Evolutionary conservation across 2,113 vertebrate species (phyloP).

Genomic region (Grammomys surdaster): DNA sequence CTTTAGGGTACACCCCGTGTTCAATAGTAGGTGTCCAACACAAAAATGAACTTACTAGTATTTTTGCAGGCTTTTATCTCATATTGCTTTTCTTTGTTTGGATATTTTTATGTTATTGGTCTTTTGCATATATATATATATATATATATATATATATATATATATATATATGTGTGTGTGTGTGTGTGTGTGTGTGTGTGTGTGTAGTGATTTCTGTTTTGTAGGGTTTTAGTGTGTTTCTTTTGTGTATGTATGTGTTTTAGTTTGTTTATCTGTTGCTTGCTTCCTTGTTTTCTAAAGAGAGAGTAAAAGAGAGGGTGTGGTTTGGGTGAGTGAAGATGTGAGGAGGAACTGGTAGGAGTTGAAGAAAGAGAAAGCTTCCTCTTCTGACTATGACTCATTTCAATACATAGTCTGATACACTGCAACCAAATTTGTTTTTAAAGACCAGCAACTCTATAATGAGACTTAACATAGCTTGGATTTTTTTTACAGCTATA

Average conservation of each 20-base stretch:
- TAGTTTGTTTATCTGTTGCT: neutral
- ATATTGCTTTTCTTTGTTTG: neutral
- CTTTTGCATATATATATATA: neutral
- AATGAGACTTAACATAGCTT: neutral
- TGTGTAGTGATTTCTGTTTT: neutral
- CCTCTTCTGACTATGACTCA: neutral
- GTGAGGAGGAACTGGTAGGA: neutral
- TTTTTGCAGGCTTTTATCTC: neutral
- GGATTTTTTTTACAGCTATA: neutral
- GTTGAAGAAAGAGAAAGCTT: neutral
- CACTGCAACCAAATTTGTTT: neutral
- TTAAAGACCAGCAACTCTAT: neutral
- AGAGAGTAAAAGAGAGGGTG: neutral
- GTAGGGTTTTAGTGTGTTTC: no score
- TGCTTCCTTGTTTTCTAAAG: neutral
- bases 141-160: no score
- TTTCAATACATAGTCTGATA: neutral
- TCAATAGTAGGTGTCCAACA: neutral
- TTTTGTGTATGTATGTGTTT: neutral
- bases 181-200: no score
- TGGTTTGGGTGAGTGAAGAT: neutral
- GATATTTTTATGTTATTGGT: neutral
- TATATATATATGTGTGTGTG: no score
- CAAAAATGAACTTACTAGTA: neutral
- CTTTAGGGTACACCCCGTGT: neutral